phyloP scores from a whole-genome alignment of 2,113 vertebrate species.

The Triplophysa dalaica region DNA sequence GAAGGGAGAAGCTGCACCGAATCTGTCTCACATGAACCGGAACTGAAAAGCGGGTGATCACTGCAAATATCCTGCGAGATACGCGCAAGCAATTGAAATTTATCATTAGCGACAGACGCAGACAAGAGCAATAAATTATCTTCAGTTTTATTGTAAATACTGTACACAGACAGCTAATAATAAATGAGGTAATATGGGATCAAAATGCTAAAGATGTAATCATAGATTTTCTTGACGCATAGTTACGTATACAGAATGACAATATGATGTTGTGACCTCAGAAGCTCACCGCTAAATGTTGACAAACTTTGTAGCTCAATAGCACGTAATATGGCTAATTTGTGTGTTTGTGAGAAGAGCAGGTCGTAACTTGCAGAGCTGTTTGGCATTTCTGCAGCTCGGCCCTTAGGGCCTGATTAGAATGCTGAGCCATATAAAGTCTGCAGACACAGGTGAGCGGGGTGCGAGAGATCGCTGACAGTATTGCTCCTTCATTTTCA shows the following conservation, averaged over 20 bases:
- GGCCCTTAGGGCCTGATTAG: slow-evolving; percentile 37
- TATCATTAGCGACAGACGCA: slow-evolving; percentile 14
- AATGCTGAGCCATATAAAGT: slow-evolving; percentile 32
- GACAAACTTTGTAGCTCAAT: not conserved
- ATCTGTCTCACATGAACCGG: slow-evolving; percentile 40
- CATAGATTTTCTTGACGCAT: not conserved
- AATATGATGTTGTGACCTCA: slow-evolving; percentile 5
- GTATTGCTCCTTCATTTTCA: not conserved
- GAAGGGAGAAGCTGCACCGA: slow-evolving; percentile 14
- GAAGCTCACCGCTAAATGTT: not conserved
- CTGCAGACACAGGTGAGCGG: not conserved
- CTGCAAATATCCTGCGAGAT: slow-evolving; percentile 20
- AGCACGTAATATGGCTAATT: not conserved
- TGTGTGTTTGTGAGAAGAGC: slow-evolving; percentile 9
- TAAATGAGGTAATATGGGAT: not conserved
- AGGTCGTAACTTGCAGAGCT: not conserved
- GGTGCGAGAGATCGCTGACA: not conserved
- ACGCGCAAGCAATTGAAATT: slow-evolving; percentile 28
- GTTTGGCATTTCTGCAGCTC: not conserved
- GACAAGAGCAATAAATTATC: slow-evolving; percentile 27
- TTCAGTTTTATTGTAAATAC: slow-evolving; percentile 11
- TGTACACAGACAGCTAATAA: slow-evolving; percentile 8
- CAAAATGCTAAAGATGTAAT: not conserved
- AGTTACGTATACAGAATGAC: not conserved
- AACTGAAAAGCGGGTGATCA: slow-evolving; percentile 32